Conservation (phyloP, 2,113 vertebrate species). For the Indicator indicator region DNA sequence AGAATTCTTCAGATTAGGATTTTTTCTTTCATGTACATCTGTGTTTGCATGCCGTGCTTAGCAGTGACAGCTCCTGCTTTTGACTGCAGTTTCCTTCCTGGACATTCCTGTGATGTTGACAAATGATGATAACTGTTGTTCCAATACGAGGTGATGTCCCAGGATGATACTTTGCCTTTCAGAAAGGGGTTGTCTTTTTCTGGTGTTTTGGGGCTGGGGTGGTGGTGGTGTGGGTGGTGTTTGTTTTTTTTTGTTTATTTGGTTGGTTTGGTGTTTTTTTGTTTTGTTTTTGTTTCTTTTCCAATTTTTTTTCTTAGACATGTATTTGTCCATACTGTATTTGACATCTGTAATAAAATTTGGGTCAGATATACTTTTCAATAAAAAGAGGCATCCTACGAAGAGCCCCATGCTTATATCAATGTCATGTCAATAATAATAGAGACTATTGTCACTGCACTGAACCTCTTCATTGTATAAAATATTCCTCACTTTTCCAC, state of each 20-base stretch:
- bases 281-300: not conserved
- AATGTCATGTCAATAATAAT: slow-evolving; percentile 48
- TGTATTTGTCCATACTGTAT: slow-evolving; percentile 2
- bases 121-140: slow-evolving; percentile 10
- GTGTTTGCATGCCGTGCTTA: not conserved
- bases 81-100: not conserved
- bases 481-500: not conserved
- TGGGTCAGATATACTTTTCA: slow-evolving; percentile 50
- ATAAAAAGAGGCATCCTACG: slow-evolving; percentile 26
- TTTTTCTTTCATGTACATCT: not conserved
- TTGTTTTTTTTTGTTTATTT: not conserved
- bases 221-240: no score
- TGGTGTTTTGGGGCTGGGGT: no score
- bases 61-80: not conserved
- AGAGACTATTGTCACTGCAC: slow-evolving; percentile 25
- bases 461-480: slow-evolving; percentile 20
- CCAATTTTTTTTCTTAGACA: not conserved
- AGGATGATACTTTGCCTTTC: slow-evolving; percentile 11
- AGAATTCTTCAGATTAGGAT: not conserved
- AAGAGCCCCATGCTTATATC: not conserved
- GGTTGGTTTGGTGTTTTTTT: not conserved
- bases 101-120: slow-evolving; percentile 1
- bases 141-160: not conserved
- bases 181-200: not conserved
- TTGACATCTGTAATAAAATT: slow-evolving; percentile 64